Evolutionary conservation across 2,797 vertebrate species (phyloP), one percentile per base, ranked within the genome.

Genomic region (Hemibagrus guttatus): DNA sequence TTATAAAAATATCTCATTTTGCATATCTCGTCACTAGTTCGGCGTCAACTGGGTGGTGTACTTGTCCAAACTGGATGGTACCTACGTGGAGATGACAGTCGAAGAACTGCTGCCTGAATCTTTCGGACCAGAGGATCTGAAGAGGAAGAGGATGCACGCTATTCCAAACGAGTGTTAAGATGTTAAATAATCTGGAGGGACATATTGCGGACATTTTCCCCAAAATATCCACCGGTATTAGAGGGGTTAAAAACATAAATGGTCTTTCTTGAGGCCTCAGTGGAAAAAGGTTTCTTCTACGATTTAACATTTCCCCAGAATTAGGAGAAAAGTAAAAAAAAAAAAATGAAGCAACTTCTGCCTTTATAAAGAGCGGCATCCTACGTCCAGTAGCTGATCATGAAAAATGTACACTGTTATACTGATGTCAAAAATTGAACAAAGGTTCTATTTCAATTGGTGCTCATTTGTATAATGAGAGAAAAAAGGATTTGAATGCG

Each of bases 111-210:
- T 99, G 83, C 97, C 98, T 0, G 21, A 76, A 68, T 97, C 97
- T 28, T 99, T 99, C 0, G 96, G 97, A n/a, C 97, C 97, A 0
- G 93, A 97, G 11, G 92, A 97, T 83, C 93, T 98, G 83, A 91
- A 91, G 86, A 94, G 92, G 92, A 84, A 93, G 69, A 94, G 92
- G 90, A 83, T 90, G 58, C 86, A 58, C 49, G 69, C 89, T 68
- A 91, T 90, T 84, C 82, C 87, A 46, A 92, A 93, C 1, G 87
- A 91, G n/a, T 84, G 69, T 63, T 90, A 72, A 81, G 14, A 26
- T 39, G 28, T 52, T 9, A 54, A 46, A 64, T 16, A 11, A 56
- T 56, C 35, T 28, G 14, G 16, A 8, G 58, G 0, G 13, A 66
- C 8, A 35, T 78, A 19, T 28, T 76, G n/a, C 74, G 56, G 74